Conservation (phyloP, 2,888 invertebrate species). For the Hirtodrosophila cameraria region DNA sequence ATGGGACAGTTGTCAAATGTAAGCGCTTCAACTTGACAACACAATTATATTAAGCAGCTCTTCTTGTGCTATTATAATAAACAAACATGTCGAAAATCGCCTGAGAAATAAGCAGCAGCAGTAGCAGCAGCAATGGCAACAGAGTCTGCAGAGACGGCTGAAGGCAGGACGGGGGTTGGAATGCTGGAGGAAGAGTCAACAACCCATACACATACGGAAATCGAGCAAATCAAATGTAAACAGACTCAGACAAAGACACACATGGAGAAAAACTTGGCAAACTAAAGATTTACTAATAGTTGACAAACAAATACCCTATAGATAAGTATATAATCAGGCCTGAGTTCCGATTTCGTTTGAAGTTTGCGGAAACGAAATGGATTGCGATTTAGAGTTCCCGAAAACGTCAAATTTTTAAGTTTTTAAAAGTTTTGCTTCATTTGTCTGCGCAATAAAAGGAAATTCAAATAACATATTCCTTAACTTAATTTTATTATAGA, state of each 20-base stretch:
- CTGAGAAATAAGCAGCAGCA: constrained; percentile 57
- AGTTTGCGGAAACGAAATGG: too few species aligned
- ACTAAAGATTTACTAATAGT: neutral
- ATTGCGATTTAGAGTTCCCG: too few species aligned
- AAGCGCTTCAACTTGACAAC: constrained; percentile 24
- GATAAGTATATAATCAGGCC: too few species aligned
- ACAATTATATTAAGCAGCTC: constrained; percentile 35
- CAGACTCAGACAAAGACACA: constrained; percentile 32
- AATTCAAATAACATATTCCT: too few species aligned
- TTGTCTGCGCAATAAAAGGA: too few species aligned
- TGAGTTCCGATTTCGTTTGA: too few species aligned
- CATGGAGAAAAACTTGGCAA: constrained; percentile 7
- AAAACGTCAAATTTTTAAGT: too few species aligned
- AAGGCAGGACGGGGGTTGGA: constrained; percentile 6
- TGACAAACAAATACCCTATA: constrained; percentile 28
- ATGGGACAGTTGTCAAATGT: constrained; percentile 5
- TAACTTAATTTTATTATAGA: too few species aligned
- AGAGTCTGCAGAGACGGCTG: neutral
- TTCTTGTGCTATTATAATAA: constrained; percentile 63
- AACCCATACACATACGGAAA: constrained; percentile 48
- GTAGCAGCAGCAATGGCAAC: constrained; percentile 10
- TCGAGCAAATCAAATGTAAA: constrained; percentile 74
- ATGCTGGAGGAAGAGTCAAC: constrained; percentile 18
- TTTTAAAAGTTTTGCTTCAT: too few species aligned
- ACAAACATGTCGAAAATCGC: constrained; percentile 61